Conservation (phyloP, 1,140 invertebrate species). For the Sitobion miscanthi region DNA sequence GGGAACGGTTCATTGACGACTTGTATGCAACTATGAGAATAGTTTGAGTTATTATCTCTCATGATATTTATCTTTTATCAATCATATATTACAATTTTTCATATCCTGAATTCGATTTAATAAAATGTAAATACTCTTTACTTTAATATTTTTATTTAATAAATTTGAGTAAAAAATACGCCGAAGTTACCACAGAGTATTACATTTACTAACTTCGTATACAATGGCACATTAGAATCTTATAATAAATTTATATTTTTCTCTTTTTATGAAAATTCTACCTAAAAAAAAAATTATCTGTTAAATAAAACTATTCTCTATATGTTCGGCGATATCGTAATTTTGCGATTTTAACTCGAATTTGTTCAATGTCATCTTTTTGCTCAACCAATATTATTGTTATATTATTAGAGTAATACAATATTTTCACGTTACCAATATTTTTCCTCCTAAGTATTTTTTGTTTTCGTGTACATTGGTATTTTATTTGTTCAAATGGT, state of each 20-base stretch:
- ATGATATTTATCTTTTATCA: constrained; percentile 26
- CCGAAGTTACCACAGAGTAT: constrained; percentile 38
- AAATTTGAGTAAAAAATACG: background rate
- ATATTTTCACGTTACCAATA: constrained; percentile 56
- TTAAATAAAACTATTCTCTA: constrained; percentile 38
- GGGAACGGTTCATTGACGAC: constrained; percentile 34
- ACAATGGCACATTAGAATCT: constrained; percentile 37
- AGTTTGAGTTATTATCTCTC: constrained; percentile 45
- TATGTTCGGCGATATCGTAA: constrained; percentile 33
- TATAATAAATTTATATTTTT: constrained; percentile 33
- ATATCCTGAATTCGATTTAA: constrained; percentile 6
- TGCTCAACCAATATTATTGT: constrained; percentile 55
- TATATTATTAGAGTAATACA: constrained; percentile 49
- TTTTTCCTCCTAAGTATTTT: constrained; percentile 48
- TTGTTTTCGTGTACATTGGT: constrained; percentile 33
- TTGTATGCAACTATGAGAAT: constrained; percentile 37
- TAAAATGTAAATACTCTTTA: constrained; percentile 26
- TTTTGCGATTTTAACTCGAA: constrained; percentile 44
- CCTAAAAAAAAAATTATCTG: background rate
- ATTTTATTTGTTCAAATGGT: constrained; percentile 48
- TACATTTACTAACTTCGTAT: constrained; percentile 27
- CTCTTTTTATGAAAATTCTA: constrained; percentile 10
- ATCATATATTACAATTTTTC: constrained; percentile 35
- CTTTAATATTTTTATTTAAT: background rate
- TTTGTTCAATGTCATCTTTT: constrained; percentile 54